These are phyloP conservation scores for Byasa hedistus DNA, from an alignment of 2,888 invertebrate species.

Conservation along the genomic window DNA sequence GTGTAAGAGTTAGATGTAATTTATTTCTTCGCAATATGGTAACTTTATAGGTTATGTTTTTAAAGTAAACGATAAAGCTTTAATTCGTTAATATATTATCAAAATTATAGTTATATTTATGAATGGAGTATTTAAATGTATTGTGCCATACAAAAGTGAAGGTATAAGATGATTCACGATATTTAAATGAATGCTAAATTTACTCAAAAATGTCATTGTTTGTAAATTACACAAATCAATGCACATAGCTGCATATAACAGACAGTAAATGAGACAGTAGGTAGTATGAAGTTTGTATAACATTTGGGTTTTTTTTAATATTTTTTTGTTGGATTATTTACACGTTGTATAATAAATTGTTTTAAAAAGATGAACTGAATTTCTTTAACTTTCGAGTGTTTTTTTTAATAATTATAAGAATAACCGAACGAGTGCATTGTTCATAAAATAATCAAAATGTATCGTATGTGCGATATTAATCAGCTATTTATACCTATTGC, in stretches of 20 bases:
- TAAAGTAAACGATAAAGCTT: slow-evolving; percentile 13
- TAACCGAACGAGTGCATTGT: too few relatives aligned
- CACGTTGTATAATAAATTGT: slow-evolving; percentile 3
- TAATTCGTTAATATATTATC: slow-evolving; percentile 3
- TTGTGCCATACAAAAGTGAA: neutral
- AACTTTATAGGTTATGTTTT: slow-evolving; percentile 1
- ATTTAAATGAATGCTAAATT: slow-evolving; percentile 11
- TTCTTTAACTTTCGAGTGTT: too few relatives aligned
- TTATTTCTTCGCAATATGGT: slow-evolving; percentile 8
- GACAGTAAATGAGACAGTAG: neutral
- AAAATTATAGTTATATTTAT: neutral
- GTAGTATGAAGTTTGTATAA: neutral
- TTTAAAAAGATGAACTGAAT: neutral
- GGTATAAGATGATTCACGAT: neutral
- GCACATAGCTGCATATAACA: neutral
- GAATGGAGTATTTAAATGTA: neutral
- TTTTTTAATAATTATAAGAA: too few relatives aligned
- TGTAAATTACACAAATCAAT: slow-evolving; percentile 7
- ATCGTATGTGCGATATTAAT: too few relatives aligned
- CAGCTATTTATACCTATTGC: too few relatives aligned
- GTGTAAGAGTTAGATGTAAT: slow-evolving; percentile 6
- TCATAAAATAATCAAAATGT: too few relatives aligned
- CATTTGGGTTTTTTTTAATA: neutral
- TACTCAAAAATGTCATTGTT: slow-evolving; percentile 6
- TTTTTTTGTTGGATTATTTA: neutral